Evolutionary conservation across 2,888 invertebrate genomes (phyloP), one percentile per base, ranked within the genome.

Genomic region (Dorcus hopei): DNA sequence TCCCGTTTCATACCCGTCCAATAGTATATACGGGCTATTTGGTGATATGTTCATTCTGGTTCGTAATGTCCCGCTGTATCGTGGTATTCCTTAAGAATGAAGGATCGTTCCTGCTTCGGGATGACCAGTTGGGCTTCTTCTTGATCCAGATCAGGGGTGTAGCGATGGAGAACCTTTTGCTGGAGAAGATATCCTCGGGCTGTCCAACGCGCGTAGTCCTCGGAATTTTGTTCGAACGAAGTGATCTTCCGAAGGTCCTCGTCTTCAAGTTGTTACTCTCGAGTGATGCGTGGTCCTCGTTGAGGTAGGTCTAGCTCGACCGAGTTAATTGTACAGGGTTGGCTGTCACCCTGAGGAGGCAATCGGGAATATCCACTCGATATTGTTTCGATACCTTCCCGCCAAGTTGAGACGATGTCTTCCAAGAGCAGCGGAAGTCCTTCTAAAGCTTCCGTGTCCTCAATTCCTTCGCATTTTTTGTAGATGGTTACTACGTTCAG

Each of bases 1-100:
- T 64, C 45, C 33, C 49, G 55, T 5, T 62, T n/a, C 64, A 72
- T 65, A 3, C 65, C 65, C 3, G 67, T 49, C 67, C 67, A 72
- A 49, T 64, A 73, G 39, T 66, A 72, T 1, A 62, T 53, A 0
- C 9, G 49, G 0, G 52, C 7, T 3, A 73, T 67, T 7, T 59
- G 33, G 5, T 61, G 55, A 0, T 64, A 16, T 0, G 70, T 73
- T 2, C 59, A 9, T n/a, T 71, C 69, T 0, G 59, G 51, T 1
- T 69, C 72, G 43, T 71, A 70, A 49, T 73, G 71, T 0, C 69
- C 70, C 2, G 70, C 69, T 0, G 61, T 62, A 43, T 72, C 68
- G 45, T 72, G 71, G 53, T 58, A 68, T 7, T 49, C 65, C 7
- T 45, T 14, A 6, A 70, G 41, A 4, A 69, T 41, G 8, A 19